These are phyloP conservation scores for Dinocampus coccinellae DNA, from an alignment of 2,888 invertebrate species.

Conservation along the genomic window DNA sequence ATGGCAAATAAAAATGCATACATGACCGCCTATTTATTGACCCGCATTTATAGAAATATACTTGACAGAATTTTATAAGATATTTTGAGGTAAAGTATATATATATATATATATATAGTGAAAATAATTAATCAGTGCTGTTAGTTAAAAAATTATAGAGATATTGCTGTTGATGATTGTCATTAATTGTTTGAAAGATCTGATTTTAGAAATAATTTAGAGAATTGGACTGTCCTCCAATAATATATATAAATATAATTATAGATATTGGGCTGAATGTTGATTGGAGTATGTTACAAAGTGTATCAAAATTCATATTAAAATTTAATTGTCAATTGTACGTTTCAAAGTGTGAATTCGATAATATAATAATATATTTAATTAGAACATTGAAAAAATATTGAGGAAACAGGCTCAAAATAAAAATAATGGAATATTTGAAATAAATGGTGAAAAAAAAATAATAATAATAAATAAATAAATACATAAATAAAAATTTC, in stretches of 20 bases:
- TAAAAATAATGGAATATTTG: constrained; percentile 17
- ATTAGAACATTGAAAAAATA: constrained; percentile 19
- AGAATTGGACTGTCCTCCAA: constrained; percentile 26
- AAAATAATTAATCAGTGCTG: constrained; percentile 4
- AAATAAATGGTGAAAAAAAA: neutral
- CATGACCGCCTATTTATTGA: constrained; percentile 20
- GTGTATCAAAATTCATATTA: constrained; percentile 33
- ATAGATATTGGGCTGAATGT: constrained; percentile 8
- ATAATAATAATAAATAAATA: neutral
- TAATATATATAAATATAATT: constrained; percentile 1
- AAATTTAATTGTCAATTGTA: constrained; percentile 34
- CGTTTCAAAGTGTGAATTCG: constrained; percentile 22
- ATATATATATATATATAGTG: neutral
- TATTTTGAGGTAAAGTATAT: constrained; percentile 18
- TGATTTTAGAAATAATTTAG: constrained; percentile 10
- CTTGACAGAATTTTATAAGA: constrained; percentile 28
- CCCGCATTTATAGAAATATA: constrained; percentile 21
- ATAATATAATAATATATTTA: constrained; percentile 3
- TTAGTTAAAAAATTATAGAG: constrained; percentile 7
- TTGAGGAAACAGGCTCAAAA: constrained; percentile 1
- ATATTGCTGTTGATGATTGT: constrained; percentile 26
- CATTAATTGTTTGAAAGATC: constrained; percentile 22
- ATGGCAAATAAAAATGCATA: neutral
- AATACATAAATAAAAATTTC: too few relatives aligned
- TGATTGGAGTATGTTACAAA: constrained; percentile 26